Evolutionary conservation across 2,888 invertebrate species (phyloP), one percentile per base, ranked within the genome.

Genomic region (Hemaris fuciformis): DNA sequence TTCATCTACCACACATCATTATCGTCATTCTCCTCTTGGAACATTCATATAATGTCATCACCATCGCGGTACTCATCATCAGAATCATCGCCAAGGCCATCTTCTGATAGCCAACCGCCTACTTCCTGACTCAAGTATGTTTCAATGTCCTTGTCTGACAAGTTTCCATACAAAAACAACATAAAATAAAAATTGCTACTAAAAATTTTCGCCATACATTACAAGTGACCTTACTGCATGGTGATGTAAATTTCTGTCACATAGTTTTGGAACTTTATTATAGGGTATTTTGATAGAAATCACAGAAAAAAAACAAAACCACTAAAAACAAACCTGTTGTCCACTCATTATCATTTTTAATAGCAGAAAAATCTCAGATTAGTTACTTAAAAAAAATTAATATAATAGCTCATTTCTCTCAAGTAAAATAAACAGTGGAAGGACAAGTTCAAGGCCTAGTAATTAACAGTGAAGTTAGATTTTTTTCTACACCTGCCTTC

Each of bases 41-140:
- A 71, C 74, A 76, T 72, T 74, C 75, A 75, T 75, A 76, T 69
- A 77, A 76, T 25, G 69, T 78, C 68, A 77, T 43, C 73, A 73
- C 74, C 25, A 75, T 78, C 68, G 68, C 66, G 66, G 71, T 72
- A 62, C 68, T 75, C 70, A 73, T 73, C n/a, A n/a, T n/a, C n/a
- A n/a, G n/a, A n/a, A n/a, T n/a, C n/a, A n/a, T n/a, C n/a, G n/a
- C n/a, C n/a, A n/a, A n/a, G n/a, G n/a, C n/a, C n/a, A n/a, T n/a
- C n/a, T n/a, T n/a, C n/a, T n/a, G n/a, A n/a, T n/a, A 75, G 71
- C 70, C 72, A 76, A 73, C 74, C 70, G 66, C 60, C 70, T 75
- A 77, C 8, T 73, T 74, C 72, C 69, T 69, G 34, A 68, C 67
- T 73, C 38, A 76, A 63, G 73, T 71, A 73, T 74, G 64, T 66